These are phyloP conservation scores for Leptinotarsa lineolata DNA, from an alignment of 1,140 invertebrate genomes.

Conservation along the genomic window DNA sequence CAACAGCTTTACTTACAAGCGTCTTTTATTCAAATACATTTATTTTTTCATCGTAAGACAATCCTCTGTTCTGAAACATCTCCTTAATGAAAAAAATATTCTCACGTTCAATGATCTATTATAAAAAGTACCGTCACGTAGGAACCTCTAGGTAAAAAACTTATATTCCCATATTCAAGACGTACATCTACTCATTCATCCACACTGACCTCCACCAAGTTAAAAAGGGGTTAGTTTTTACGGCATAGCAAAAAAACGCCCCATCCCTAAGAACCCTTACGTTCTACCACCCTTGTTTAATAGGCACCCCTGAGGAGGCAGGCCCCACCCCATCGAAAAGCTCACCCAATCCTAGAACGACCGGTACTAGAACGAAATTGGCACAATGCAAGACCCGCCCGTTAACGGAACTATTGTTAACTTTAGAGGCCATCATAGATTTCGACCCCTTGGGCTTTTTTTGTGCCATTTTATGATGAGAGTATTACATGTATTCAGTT, in stretches of 20 bases:
- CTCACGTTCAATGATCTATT: conserved; percentile 17
- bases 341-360: conserved; percentile 30
- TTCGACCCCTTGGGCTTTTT: conserved; percentile 14
- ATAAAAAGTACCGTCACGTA: conserved; percentile 20
- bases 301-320: conserved; percentile 1
- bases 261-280: conserved; percentile 7
- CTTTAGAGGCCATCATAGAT: conserved; percentile 22
- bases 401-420: conserved; percentile 15
- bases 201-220: conserved; percentile 27
- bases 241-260: conserved; percentile 16
- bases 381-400: conserved; percentile 32
- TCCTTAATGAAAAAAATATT: conserved; percentile 23
- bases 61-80: background rate
- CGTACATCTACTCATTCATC: conserved; percentile 20
- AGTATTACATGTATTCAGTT: background rate
- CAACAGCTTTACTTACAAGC: no score
- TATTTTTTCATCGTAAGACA: background rate
- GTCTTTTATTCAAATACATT: no score
- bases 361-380: conserved; percentile 27
- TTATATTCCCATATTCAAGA: conserved; percentile 27
- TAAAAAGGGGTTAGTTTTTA: conserved; percentile 37
- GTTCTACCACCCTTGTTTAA: conserved; percentile 14
- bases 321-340: conserved; percentile 25
- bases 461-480: conserved; percentile 23
- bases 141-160: conserved; percentile 19